A percentile compares a stretch with the other conserved stretches of the same genome.
Evolutionary conservation across 1,140 invertebrate species (phyloP).

Genomic region (Lanistes nyassanus): DNA sequence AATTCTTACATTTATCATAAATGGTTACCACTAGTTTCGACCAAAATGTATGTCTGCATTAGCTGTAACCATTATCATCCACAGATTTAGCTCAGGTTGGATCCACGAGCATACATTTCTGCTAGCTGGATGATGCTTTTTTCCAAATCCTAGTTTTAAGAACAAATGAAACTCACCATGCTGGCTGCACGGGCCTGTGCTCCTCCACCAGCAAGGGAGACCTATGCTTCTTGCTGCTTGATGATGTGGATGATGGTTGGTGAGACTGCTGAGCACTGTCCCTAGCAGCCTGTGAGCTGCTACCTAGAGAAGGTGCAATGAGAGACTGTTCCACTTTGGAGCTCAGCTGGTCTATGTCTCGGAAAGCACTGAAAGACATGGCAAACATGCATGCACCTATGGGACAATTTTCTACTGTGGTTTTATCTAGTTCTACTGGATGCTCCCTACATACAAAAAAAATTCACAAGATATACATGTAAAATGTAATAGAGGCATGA

Average conservation of each 20-base stretch:
- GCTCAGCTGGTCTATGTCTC: slow-evolving; percentile 6
- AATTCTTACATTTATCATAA: no score
- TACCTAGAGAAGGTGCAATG: slow-evolving; percentile 31
- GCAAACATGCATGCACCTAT: not conserved
- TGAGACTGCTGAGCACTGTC: not conserved
- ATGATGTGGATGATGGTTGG: slow-evolving; percentile 20
- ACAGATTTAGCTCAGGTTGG: no score
- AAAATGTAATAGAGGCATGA: no score
- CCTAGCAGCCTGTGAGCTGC: not conserved
- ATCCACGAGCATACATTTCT: no score
- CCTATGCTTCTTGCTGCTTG: slow-evolving; percentile 29
- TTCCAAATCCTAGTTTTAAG: not conserved
- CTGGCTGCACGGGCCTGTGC: not conserved
- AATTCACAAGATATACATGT: no score
- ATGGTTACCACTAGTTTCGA: no score
- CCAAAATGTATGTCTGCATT: no score
- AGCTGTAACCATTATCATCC: no score
- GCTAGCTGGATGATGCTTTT: not conserved
- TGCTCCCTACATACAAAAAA: no score
- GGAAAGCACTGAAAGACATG: slow-evolving; percentile 8
- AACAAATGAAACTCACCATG: not conserved
- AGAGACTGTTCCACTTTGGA: slow-evolving; percentile 26
- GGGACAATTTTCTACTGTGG: not conserved
- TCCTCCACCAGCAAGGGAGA: slow-evolving; percentile 3
- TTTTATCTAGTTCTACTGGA: not conserved